Base-by-base conservation (phyloP, 2,113 vertebrate genomes). In the Gasterosteus nipponicus region DNA sequence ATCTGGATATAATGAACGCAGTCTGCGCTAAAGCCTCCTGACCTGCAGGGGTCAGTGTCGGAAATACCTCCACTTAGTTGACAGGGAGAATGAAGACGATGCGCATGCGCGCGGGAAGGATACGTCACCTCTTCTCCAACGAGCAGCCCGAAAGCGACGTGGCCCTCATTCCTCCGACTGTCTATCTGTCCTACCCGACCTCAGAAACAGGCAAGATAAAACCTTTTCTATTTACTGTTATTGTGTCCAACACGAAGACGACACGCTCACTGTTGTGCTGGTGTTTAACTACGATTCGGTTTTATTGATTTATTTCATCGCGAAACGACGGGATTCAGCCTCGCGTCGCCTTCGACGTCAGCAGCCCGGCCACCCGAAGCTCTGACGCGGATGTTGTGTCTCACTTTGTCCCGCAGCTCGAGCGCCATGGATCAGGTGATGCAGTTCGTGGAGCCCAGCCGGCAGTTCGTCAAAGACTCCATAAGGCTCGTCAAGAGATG, bases 401-500 rank as follows among this genome's bases (percentile, higher is more conserved):
- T 69, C 47, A 8, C 22, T 47, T 47, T 47, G 9, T 46, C 22
- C 22, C 10, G 2, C 73, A 91, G 86, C 58, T 12, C 11, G 10
- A 66, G 26, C 77, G n/a, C 19, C 90, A 99, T 99, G 98, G 98
- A 99, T 86, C 97, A 99, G 89, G 96, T 99, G 3, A 99, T 98
- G 97, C 97, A 99, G 35, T 99, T 99, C 22, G 97, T 99, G 19
- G 97, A 99, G 87, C 98, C 97, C 53, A 98, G 97, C 57, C 94
- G 97, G 67, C 97, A 99, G 79, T 99, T 99, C 80, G 97, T 99
- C 56, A 99, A 99, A 83, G 97, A 99, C 76, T 99, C 98, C 0
- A 97, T 99, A 78, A 94, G 98, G n/a, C 97, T 99, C 10, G 97
- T 99, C 3, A 99, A 99, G 80, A 96, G 98, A 80, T 99, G 98